phyloP scores from a whole-genome alignment of 2,113 vertebrate genomes.

The Odontesthes bonariensis region DNA sequence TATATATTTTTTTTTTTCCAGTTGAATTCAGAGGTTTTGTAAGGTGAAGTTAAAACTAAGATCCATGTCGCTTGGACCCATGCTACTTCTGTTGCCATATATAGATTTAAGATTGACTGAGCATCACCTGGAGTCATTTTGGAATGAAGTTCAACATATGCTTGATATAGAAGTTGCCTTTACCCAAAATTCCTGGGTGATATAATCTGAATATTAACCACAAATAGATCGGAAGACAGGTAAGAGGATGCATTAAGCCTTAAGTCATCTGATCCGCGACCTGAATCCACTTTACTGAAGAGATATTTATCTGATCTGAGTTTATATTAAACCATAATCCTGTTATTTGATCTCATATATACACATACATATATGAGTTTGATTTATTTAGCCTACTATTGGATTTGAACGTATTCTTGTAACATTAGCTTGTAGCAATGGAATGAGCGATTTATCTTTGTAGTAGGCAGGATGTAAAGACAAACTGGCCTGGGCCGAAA shows the following conservation, averaged over 20 bases:
- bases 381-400: slow-evolving; percentile 72
- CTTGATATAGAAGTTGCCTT: slow-evolving; percentile 63
- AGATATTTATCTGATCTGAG: slow-evolving; percentile 48
- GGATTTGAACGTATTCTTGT: slow-evolving; percentile 68
- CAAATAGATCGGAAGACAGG: slow-evolving; percentile 30
- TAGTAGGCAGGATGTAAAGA: slow-evolving; percentile 54
- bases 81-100: slow-evolving; percentile 36
- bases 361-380: slow-evolving; percentile 45
- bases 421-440: slow-evolving; percentile 73
- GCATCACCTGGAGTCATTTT: slow-evolving; percentile 32
- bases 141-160: slow-evolving; percentile 30
- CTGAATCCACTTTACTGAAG: slow-evolving; percentile 23
- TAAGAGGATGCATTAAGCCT: slow-evolving; percentile 57
- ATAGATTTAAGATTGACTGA: slow-evolving; percentile 28
- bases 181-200: slow-evolving; percentile 24
- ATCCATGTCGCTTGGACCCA: slow-evolving; percentile 17
- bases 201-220: slow-evolving; percentile 38
- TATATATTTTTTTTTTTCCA: slow-evolving; percentile 25
- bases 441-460: slow-evolving; percentile 62
- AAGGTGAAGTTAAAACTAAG: slow-evolving; percentile 15
- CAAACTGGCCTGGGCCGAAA: slow-evolving; percentile 23
- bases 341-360: slow-evolving; percentile 59
- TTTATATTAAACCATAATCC: slow-evolving; percentile 40
- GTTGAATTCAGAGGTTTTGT: slow-evolving; percentile 7
- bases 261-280: slow-evolving; percentile 51